phyloP scores from a whole-genome alignment of 2,888 invertebrate species.

The Molanna angustata region DNA sequence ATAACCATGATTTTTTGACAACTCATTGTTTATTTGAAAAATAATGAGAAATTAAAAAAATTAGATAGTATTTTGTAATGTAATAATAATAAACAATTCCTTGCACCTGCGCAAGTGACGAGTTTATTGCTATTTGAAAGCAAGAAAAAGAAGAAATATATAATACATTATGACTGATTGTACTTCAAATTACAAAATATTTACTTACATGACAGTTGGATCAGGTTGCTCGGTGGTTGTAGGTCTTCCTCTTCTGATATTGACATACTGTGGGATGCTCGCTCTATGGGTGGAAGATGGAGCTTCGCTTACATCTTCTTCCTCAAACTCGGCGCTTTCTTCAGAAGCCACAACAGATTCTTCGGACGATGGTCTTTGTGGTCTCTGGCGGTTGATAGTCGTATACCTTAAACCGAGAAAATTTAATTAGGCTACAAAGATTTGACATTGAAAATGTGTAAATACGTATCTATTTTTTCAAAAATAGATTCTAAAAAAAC shows the following conservation, averaged over 20 bases:
- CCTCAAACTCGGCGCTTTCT: conserved; percentile 35
- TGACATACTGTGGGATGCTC: conserved; percentile 64
- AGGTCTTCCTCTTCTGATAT: conserved; percentile 65
- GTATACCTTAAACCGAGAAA: conserved; percentile 56
- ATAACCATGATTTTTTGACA: too few species aligned
- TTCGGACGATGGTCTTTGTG: conserved; percentile 44
- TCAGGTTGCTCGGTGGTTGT: conserved; percentile 37
- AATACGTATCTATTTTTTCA: too few species aligned
- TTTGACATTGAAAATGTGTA: too few species aligned
- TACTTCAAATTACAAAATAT: background rate
- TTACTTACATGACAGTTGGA: conserved; percentile 21
- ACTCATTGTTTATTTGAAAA: too few species aligned
- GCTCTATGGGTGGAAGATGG: conserved; percentile 44
- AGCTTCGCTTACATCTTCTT: conserved; percentile 35
- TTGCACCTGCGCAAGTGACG: background rate
- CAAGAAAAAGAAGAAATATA: too few species aligned
- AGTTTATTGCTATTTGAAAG: background rate
- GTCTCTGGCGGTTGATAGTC: conserved; percentile 60
- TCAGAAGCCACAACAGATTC: conserved; percentile 39
- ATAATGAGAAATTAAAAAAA: too few species aligned
- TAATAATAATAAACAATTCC: background rate
- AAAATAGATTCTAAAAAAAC: too few species aligned
- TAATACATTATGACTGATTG: background rate
- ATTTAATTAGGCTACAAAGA: too few species aligned
- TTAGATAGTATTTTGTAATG: too few species aligned